Evolutionary conservation across 2,888 invertebrate species (phyloP), one percentile per base, ranked within the genome.

Genomic region (Listrodromus nycthemerus): DNA sequence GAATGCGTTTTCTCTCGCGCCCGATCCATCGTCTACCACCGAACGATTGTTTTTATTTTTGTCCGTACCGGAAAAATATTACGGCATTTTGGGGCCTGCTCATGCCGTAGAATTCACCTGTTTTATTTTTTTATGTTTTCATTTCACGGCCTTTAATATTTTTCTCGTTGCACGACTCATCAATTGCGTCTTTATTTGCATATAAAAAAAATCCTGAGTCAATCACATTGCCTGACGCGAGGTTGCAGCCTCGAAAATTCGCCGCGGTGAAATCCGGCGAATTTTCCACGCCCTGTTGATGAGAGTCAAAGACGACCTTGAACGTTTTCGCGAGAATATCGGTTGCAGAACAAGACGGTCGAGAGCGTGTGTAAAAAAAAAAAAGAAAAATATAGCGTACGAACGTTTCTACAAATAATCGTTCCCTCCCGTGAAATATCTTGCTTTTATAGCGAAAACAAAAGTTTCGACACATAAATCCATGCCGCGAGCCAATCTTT

Each of bases 331-430:
- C 55, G 21, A 55, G 55, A 24, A 55, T 24, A 55, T 24, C 55
- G 24, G 55, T 37, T 48, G 30, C 55, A 76, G 65, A 81, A 80
- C 41, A 58, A 65, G 45, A 33, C 41, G 33, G 21, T 48, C 30
- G 65, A 67, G 55, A 33, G 50, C 52, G 50, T n/a, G 52, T 41
- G 6, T 37, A 33, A 10, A 78, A 45, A 41, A 16, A 13, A 50
- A 52, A 30, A 33, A n/a, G 70, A 45, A 41, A 21, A 13, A 41
- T 41, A 41, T 55, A 61, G n/a, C 66, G 50, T 41, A 78, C 61
- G 71, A 77, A 82, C 73, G 73, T 82, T 82, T 82, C 78, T 50
- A 74, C 66, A 82, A 82, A 82, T 78, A 82, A 82, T 82, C 73
- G 78, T 73, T 82, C 61, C 71, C 77, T 73, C 61, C 58, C 4